phyloP scores from a whole-genome alignment of 2,888 invertebrate genomes.

The Resseliella maxima region DNA sequence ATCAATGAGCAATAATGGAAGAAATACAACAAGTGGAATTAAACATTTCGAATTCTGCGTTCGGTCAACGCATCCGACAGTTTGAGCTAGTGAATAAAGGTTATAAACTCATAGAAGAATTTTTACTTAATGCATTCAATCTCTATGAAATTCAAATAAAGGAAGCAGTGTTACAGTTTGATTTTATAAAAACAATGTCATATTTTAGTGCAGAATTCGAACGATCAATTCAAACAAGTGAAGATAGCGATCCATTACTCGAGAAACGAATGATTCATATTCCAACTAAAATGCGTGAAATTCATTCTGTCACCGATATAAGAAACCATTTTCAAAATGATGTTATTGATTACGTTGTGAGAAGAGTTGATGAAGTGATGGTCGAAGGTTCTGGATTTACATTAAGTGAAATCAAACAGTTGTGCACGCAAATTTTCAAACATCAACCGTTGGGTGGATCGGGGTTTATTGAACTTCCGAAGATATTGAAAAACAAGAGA shows the following conservation, averaged over 20 bases:
- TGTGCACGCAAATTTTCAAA: conserved; percentile 55
- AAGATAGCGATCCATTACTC: background rate
- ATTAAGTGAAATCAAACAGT: background rate
- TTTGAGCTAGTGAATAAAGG: conserved; percentile 24
- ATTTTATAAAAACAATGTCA: background rate
- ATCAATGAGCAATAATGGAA: background rate
- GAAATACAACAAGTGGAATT: background rate
- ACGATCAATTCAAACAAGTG: background rate
- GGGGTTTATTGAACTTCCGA: conserved; percentile 59
- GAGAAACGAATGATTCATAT: background rate
- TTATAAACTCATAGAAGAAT: conserved; percentile 23
- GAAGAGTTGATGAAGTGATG: background rate
- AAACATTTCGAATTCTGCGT: background rate
- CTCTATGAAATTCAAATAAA: background rate
- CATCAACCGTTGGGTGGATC: conserved; percentile 58
- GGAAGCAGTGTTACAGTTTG: background rate
- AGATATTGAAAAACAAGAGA: conserved; percentile 59
- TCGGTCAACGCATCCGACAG: background rate
- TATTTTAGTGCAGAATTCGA: conserved; percentile 46
- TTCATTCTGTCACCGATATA: background rate
- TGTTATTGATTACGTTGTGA: background rate
- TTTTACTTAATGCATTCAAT: background rate
- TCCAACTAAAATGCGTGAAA: background rate
- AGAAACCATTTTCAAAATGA: background rate
- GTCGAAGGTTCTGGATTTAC: conserved; percentile 21